Conservation (phyloP, 2,797 vertebrate genomes). For the Threskiornis aethiopicus region DNA sequence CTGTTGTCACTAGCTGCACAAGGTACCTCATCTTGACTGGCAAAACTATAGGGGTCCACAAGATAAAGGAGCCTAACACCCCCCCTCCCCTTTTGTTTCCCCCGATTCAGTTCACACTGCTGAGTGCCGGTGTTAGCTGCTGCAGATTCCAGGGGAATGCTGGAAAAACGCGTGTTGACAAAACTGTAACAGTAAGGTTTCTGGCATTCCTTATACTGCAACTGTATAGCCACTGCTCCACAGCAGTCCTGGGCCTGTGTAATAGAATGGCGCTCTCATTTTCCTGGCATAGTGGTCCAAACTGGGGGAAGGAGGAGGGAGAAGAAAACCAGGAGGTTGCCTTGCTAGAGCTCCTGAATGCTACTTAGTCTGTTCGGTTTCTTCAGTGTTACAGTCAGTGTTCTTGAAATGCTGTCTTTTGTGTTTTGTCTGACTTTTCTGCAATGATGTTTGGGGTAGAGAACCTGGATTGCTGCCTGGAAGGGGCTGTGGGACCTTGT, state of each 20-base stretch:
- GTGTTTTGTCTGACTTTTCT: not conserved
- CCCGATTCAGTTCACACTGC: not conserved
- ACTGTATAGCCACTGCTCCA: not conserved
- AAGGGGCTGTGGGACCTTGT: not conserved
- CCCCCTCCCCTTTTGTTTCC: not conserved
- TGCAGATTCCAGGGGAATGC: not conserved
- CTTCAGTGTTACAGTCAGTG: not conserved
- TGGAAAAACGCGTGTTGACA: not conserved
- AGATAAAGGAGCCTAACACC: not conserved
- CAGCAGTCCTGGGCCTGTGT: not conserved
- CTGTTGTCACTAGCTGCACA: not conserved
- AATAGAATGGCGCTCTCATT: not conserved
- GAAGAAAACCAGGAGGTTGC: not conserved
- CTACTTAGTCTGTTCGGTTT: not conserved
- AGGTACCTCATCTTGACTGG: not conserved
- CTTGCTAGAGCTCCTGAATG: not conserved
- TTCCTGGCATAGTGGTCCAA: not conserved
- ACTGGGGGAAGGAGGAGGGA: not conserved
- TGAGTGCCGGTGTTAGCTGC: not conserved
- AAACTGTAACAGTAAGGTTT: not conserved
- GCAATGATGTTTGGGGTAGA: not conserved
- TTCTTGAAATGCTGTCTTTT: not conserved
- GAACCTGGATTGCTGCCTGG: not conserved
- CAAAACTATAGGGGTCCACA: not conserved
- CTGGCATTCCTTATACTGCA: not conserved